Conservation (phyloP, 2,888 invertebrate genomes). For the Psococerastis gibbosa region DNA sequence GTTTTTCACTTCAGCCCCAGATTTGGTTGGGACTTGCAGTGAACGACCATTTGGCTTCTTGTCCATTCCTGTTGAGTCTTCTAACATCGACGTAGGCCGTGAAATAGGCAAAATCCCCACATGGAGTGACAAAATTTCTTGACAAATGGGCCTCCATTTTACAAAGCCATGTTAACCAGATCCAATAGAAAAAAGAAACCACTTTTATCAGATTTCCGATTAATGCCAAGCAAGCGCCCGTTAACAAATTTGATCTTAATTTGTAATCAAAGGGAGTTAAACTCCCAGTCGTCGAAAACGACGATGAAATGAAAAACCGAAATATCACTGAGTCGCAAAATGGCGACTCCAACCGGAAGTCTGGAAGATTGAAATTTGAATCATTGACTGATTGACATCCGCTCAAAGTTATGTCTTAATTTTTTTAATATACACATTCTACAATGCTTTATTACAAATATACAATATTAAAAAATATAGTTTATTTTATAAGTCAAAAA, state of each 20-base stretch:
- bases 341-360: constrained; percentile 34
- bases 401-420: no score
- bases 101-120: constrained; percentile 46
- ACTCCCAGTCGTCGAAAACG: constrained; percentile 47
- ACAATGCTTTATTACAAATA: no score
- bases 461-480: no score
- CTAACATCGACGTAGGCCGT: constrained; percentile 31
- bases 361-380: no score
- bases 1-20: constrained; percentile 54
- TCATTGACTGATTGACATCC: no score
- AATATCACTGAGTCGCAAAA: constrained; percentile 34
- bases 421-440: no score
- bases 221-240: constrained; percentile 26
- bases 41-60: constrained; percentile 52
- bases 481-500: no score
- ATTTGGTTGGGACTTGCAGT: constrained; percentile 48
- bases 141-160: constrained; percentile 56
- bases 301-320: constrained; percentile 28
- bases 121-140: constrained; percentile 48
- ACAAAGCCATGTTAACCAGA: constrained; percentile 45
- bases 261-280: no score
- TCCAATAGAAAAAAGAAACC: constrained; percentile 35
- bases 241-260: no score
- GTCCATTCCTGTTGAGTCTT: constrained; percentile 45
- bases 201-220: constrained; percentile 13